Conservation (phyloP, 2,888 invertebrate species). For the Protonemura montana region DNA sequence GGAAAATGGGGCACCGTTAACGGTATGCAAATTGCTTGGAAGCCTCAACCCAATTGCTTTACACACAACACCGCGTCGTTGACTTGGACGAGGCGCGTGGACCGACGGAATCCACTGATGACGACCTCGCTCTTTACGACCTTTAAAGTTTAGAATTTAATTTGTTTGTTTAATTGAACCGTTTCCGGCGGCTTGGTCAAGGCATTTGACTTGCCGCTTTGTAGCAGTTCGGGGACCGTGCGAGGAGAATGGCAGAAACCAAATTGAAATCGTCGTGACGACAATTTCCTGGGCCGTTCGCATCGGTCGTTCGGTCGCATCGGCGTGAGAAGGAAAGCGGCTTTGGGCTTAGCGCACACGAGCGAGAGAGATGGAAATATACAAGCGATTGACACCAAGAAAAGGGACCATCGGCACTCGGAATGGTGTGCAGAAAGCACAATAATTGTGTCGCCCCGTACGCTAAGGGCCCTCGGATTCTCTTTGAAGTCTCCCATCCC, state of each 20-base stretch:
- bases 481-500: not conserved
- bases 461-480: not conserved
- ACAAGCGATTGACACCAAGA: not conserved
- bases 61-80: not conserved
- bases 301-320: not conserved
- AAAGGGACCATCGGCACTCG: not conserved
- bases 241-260: not conserved
- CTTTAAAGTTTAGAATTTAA: not conserved
- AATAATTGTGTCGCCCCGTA: not conserved
- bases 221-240: not conserved
- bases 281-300: not conserved
- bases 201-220: not conserved
- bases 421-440: not conserved
- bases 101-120: not conserved
- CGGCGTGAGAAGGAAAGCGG: not conserved
- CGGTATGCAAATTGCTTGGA: slow-evolving; percentile 17
- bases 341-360: not conserved
- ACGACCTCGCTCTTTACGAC: not conserved
- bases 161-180: slow-evolving; percentile 7
- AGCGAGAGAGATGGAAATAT: too few relatives aligned
- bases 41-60: not conserved
- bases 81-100: not conserved
- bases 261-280: not conserved
- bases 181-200: not conserved
- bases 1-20: slow-evolving; percentile 2